A percentile compares a stretch with the other conserved stretches of the same genome.
phyloP scores from a whole-genome alignment of 1,140 invertebrate genomes.

The Hylyphantes graminicola region DNA sequence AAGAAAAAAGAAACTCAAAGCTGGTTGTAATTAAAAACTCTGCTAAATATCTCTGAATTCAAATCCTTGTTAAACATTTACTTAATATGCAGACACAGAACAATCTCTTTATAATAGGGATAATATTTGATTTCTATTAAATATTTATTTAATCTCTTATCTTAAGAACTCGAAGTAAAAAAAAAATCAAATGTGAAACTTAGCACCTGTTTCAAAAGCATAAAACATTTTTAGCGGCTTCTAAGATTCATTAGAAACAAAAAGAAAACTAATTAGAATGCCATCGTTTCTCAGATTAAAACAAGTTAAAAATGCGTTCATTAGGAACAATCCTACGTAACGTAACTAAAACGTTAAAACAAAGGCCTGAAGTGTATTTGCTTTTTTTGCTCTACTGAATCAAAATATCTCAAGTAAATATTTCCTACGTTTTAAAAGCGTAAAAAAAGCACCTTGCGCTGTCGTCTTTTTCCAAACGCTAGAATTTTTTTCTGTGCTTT shows the following conservation, averaged over 20 bases:
- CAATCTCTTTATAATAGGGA: neutral
- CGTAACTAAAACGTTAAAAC: neutral
- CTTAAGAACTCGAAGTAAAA: neutral
- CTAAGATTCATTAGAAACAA: slow-evolving; percentile 17
- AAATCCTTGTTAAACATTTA: neutral
- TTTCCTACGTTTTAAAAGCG: slow-evolving; percentile 10
- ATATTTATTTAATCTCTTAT: slow-evolving; percentile 16
- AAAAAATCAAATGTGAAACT: neutral
- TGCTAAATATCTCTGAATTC: no score
- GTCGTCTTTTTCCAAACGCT: slow-evolving; percentile 1
- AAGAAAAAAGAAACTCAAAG: no score
- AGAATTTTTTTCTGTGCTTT: neutral
- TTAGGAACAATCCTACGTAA: slow-evolving; percentile 14
- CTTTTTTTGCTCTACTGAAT: neutral
- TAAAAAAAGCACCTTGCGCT: slow-evolving; percentile 16
- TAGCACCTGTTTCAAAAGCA: slow-evolving; percentile 9
- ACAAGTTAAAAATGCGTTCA: slow-evolving; percentile 18
- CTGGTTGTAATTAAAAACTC: neutral
- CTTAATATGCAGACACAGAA: neutral
- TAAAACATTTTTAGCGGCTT: neutral
- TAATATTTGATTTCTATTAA: slow-evolving; percentile 25
- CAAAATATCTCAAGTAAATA: neutral
- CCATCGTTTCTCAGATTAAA: neutral
- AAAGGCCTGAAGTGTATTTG: neutral
- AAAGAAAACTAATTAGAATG: slow-evolving; percentile 25